phyloP scores from a whole-genome alignment of 2,113 vertebrate species.

The Penelope pileata region DNA sequence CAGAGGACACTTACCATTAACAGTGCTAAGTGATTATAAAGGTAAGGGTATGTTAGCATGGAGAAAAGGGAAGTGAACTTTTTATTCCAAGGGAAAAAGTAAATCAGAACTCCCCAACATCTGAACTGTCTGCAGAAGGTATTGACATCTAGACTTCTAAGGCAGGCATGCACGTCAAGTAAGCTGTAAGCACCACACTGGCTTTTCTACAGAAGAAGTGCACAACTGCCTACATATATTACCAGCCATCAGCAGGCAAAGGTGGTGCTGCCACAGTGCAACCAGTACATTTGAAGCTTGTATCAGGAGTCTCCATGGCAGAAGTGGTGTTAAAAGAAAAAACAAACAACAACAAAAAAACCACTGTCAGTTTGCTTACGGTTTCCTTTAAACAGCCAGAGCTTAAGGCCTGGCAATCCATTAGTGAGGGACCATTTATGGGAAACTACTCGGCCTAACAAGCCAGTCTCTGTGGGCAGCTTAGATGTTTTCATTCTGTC shows the following conservation, averaged over 20 bases:
- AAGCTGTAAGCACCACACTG: neutral
- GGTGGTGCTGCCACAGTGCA: neutral
- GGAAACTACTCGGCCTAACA: neutral
- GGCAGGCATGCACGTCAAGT: neutral
- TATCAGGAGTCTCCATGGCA: neutral
- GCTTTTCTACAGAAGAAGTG: neutral
- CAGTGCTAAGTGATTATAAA: neutral
- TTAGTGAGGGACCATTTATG: neutral
- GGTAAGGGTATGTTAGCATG: neutral
- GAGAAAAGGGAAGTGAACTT: neutral
- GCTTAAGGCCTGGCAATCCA: neutral
- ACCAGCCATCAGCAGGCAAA: neutral
- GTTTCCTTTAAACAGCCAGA: neutral
- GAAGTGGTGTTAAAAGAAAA: too few relatives aligned
- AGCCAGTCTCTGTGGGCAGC: neutral
- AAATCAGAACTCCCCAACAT: neutral
- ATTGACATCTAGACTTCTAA: neutral
- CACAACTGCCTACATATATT: neutral
- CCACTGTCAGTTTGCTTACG: neutral
- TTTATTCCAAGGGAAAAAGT: neutral
- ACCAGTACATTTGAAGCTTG: neutral
- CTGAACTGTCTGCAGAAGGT: neutral
- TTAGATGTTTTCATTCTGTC: neutral
- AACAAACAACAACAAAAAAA: too few relatives aligned
- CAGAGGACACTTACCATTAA: neutral